Conservation (phyloP, 2,888 invertebrate species). For the Pollenia amentaria region DNA sequence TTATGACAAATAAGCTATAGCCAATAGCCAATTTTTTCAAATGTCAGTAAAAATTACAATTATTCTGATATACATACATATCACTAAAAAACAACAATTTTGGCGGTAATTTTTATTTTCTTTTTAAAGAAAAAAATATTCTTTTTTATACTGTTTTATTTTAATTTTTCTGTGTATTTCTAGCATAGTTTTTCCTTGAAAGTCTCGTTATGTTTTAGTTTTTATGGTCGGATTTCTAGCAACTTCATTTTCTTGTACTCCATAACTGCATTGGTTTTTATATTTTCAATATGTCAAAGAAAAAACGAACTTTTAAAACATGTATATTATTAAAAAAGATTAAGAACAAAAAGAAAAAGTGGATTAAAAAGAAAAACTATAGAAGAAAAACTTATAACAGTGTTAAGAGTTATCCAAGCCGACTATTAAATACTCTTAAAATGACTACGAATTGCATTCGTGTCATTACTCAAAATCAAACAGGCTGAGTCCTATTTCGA, state of each 20-base stretch:
- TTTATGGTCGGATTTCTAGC: neutral
- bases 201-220: constrained; percentile 1
- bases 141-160: neutral
- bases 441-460: no score
- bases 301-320: constrained; percentile 32
- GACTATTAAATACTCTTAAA: no score
- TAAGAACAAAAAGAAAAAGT: neutral
- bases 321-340: constrained; percentile 7
- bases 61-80: no score
- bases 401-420: neutral
- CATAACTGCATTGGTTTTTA: constrained; percentile 54
- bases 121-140: no score
- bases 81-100: neutral
- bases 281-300: constrained; percentile 42
- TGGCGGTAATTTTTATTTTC: neutral
- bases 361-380: neutral
- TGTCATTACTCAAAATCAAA: no score
- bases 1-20: no score
- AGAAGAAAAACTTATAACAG: neutral
- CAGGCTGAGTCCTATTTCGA: no score
- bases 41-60: no score
- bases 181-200: constrained; percentile 9
- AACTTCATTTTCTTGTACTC: constrained; percentile 18
- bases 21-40: no score
- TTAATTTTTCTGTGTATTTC: neutral